phyloP scores from a whole-genome alignment of 2,113 vertebrate genomes.

The Casuarius casuarius region DNA sequence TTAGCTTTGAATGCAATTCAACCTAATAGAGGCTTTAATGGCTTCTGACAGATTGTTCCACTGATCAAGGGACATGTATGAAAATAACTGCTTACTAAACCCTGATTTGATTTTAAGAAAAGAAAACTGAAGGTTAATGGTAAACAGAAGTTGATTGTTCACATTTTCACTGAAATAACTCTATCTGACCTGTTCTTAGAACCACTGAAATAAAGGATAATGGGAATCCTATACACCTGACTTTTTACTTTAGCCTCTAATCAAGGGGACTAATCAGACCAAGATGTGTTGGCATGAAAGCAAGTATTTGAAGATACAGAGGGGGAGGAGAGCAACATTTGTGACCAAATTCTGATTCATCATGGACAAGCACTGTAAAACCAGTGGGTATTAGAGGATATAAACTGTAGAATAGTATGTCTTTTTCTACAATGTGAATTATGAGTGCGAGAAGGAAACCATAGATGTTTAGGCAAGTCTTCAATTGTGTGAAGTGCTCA shows the following conservation, averaged over 20 bases:
- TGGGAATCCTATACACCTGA: constrained; percentile 76
- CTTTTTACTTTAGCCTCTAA: constrained; percentile 64
- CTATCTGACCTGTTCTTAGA: constrained; percentile 68
- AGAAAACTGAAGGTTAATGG: constrained; percentile 75
- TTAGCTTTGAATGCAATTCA: constrained; percentile 76
- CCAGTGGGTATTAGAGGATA: neutral
- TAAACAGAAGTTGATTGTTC: constrained; percentile 82
- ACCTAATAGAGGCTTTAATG: constrained; percentile 75
- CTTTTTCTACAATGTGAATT: neutral
- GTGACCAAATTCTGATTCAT: constrained; percentile 19
- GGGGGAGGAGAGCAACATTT: constrained; percentile 27
- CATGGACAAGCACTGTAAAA: neutral
- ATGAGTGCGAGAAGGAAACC: neutral
- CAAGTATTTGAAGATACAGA: neutral
- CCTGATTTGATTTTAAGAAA: constrained; percentile 80
- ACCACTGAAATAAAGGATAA: constrained; percentile 63
- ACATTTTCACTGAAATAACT: constrained; percentile 61
- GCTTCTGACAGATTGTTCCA: constrained; percentile 78
- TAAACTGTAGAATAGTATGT: neutral
- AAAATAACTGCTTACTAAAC: constrained; percentile 72
- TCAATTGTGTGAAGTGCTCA: neutral
- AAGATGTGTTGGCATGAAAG: constrained; percentile 60
- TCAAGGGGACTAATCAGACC: constrained; percentile 78
- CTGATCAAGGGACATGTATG: constrained; percentile 78
- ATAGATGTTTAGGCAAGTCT: neutral